These are phyloP conservation scores for Dryococelus australis DNA, from an alignment of 2,888 invertebrate genomes.

Conservation along the genomic window DNA sequence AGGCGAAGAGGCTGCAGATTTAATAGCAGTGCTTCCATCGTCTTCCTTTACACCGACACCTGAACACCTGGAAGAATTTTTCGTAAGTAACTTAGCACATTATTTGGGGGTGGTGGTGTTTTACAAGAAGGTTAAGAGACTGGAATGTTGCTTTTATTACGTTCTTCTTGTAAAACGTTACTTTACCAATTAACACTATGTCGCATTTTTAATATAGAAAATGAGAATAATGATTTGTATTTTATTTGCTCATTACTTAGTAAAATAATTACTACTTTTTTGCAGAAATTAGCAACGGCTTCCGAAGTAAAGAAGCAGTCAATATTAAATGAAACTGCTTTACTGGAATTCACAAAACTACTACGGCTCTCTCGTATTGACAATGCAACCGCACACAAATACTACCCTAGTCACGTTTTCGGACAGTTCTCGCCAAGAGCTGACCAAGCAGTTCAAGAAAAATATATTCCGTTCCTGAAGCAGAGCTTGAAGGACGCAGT, in stretches of 20 bases:
- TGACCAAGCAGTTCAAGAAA: constrained; percentile 60
- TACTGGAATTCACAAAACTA: constrained; percentile 67
- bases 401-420: constrained; percentile 71
- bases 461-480: constrained; percentile 67
- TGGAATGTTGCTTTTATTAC: too few relatives aligned
- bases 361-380: constrained; percentile 68
- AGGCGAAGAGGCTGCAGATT: constrained; percentile 66
- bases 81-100: constrained; percentile 56
- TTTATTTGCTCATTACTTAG: too few relatives aligned
- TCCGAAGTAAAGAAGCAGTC: constrained; percentile 63
- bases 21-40: constrained; percentile 64
- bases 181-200: too few relatives aligned
- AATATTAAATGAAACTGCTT: constrained; percentile 64
- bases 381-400: constrained; percentile 64
- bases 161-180: too few relatives aligned
- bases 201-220: too few relatives aligned
- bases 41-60: constrained; percentile 69
- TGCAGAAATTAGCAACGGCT: constrained; percentile 62
- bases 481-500: constrained; percentile 65
- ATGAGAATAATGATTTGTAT: too few relatives aligned
- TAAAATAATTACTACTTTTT: constrained; percentile 12
- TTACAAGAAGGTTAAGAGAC: neutral
- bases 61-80: constrained; percentile 68
- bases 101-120: neutral
- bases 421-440: constrained; percentile 66